Percentiles rank a stretch among this genome's conserved stretches.
Conservation (phyloP, 2,797 vertebrate species). For the Lerista edwardsae region DNA sequence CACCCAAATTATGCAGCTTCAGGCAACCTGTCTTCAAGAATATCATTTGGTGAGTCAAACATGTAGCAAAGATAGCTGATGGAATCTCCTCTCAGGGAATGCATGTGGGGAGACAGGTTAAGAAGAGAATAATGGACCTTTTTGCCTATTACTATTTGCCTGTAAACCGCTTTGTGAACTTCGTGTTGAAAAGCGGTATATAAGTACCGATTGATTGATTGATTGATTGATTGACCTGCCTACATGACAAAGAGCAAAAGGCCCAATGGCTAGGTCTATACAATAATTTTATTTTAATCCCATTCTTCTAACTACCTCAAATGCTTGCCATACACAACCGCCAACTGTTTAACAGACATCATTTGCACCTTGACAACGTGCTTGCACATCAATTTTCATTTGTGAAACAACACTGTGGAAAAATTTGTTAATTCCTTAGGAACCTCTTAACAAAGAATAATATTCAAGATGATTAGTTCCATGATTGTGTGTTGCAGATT, state of each 20-base stretch:
- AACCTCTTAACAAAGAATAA: constrained; percentile 68
- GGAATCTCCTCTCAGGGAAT: not conserved
- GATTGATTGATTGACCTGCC: no score
- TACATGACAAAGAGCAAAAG: not conserved
- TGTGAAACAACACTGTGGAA: constrained; percentile 65
- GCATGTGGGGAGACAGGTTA: not conserved
- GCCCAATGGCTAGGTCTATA: not conserved
- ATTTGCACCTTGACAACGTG: constrained; percentile 69
- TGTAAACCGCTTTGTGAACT: no score
- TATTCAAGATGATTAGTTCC: constrained; percentile 43
- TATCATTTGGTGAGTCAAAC: not conserved
- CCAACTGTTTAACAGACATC: not conserved
- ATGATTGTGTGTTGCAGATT: constrained; percentile 54
- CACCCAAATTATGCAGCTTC: not conserved
- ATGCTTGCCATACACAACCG: not conserved
- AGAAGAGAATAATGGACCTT: not conserved
- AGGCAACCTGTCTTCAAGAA: not conserved
- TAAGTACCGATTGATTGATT: no score
- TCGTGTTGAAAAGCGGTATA: no score
- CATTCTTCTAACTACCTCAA: not conserved
- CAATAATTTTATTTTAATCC: not conserved
- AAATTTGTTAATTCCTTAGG: constrained; percentile 42
- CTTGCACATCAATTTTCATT: constrained; percentile 63
- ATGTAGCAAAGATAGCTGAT: not conserved
- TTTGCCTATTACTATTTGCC: no score